These are phyloP conservation scores for Podarcis siculus DNA, from an alignment of 2,797 vertebrate genomes.

Conservation along the genomic window DNA sequence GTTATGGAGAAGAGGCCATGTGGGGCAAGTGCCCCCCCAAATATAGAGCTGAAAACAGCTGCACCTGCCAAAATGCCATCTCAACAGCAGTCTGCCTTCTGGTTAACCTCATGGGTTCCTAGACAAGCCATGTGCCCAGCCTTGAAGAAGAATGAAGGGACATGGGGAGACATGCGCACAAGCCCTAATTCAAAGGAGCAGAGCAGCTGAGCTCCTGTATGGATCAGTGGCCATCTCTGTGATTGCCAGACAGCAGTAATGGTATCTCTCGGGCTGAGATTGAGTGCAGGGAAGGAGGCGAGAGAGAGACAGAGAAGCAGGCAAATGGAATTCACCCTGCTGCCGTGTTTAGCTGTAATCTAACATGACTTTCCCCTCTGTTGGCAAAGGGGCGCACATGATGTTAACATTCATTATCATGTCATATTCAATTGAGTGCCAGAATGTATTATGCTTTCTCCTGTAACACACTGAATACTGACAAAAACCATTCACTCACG, in stretches of 20 bases:
- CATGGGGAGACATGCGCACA: not conserved
- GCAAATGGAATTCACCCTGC: conserved; percentile 52
- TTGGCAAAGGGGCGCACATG: conserved; percentile 65
- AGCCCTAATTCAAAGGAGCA: not conserved
- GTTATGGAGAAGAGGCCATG: too few relatives aligned
- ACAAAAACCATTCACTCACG: conserved; percentile 67
- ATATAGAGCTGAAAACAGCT: not conserved
- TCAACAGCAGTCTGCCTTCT: not conserved
- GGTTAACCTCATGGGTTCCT: not conserved
- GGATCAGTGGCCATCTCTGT: not conserved
- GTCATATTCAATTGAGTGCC: conserved; percentile 78
- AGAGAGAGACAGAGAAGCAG: conserved; percentile 20
- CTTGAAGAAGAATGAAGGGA: not conserved
- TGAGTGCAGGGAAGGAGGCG: not conserved
- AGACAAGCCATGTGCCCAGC: too few relatives aligned
- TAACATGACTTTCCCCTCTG: conserved; percentile 77
- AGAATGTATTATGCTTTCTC: conserved; percentile 69
- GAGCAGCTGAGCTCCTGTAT: not conserved
- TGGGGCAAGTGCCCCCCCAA: not conserved
- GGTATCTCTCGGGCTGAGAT: not conserved
- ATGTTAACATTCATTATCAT: conserved; percentile 79
- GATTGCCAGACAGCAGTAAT: rapidly evolving
- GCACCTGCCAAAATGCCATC: not conserved
- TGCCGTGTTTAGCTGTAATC: conserved; percentile 71
- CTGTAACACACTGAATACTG: conserved; percentile 55